Percentiles rank a stretch among this genome's conserved stretches.
phyloP scores from a whole-genome alignment of 2,113 vertebrate genomes.

The Lagopus leucura region DNA sequence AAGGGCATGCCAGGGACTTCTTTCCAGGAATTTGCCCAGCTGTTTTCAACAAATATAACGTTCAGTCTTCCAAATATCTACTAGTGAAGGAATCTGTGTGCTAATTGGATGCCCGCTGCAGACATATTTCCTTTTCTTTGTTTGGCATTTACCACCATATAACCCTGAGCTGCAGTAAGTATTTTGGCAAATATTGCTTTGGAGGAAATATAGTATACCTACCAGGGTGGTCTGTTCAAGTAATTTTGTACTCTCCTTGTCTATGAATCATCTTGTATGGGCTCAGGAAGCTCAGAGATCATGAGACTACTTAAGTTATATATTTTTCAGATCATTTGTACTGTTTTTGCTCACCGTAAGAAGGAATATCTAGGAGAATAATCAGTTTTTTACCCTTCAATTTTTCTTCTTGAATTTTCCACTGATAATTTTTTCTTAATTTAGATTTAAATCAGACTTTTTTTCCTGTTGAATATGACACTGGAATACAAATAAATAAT shows the following conservation, averaged over 20 bases:
- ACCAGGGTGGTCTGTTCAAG: neutral
- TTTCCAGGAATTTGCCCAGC: neutral
- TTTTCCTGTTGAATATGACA: neutral
- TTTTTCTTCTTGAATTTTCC: neutral
- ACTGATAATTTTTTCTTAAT: neutral
- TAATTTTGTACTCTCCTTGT: neutral
- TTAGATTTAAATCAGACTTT: neutral
- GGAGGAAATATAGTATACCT: neutral
- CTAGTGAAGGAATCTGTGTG: neutral
- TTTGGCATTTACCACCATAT: neutral
- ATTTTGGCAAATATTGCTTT: neutral
- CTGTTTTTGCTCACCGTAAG: neutral
- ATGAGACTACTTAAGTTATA: neutral
- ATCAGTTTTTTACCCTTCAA: neutral
- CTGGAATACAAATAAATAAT: neutral
- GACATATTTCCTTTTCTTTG: neutral
- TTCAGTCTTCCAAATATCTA: neutral
- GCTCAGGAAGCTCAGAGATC: neutral
- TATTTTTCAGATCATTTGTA: neutral
- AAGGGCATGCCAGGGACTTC: accelerated
- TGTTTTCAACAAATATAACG: neutral
- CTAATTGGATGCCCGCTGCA: neutral
- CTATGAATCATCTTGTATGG: too few species aligned
- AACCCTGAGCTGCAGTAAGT: neutral
- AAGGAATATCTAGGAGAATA: neutral